Percentiles rank a stretch among this genome's conserved stretches.
Evolutionary conservation across 1,140 invertebrate genomes (phyloP).

Genomic region (Ditylenchus dipsaci): DNA sequence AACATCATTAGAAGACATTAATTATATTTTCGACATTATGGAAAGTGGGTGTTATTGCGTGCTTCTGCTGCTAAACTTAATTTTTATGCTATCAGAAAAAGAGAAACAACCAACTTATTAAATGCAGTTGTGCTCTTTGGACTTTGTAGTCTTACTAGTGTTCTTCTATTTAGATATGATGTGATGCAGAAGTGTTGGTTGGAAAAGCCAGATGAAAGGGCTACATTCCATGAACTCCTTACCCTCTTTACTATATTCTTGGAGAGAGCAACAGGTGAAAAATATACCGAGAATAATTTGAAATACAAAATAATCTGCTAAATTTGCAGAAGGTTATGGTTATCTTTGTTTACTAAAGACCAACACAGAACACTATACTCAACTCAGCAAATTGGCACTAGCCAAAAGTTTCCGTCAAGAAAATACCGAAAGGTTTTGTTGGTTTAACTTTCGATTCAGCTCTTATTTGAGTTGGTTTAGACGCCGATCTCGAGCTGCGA

Average conservation of each 20-base stretch:
- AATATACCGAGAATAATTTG: background rate
- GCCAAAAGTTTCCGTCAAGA: background rate
- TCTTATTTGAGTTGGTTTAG: background rate
- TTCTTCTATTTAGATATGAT: background rate
- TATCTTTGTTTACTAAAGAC: background rate
- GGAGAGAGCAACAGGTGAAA: background rate
- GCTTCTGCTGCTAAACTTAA: too few relatives aligned
- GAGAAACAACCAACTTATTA: too few relatives aligned
- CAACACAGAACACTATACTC: background rate
- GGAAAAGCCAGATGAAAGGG: background rate
- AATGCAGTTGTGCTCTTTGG: too few relatives aligned
- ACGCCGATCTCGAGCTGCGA: background rate
- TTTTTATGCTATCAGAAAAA: too few relatives aligned
- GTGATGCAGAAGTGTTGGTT: constrained; percentile 3
- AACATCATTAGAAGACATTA: too few relatives aligned
- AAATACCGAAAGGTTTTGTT: background rate
- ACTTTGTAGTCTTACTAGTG: background rate
- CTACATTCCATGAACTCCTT: background rate
- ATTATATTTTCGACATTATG: too few relatives aligned
- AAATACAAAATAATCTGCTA: background rate
- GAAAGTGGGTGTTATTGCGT: too few relatives aligned
- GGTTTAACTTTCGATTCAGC: background rate
- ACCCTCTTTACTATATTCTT: background rate
- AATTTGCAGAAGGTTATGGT: background rate
- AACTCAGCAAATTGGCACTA: background rate